A percentile compares a stretch with the other conserved stretches of the same genome.
Evolutionary conservation across 2,113 vertebrate species (phyloP).

Genomic region (Macaca fascicularis): DNA sequence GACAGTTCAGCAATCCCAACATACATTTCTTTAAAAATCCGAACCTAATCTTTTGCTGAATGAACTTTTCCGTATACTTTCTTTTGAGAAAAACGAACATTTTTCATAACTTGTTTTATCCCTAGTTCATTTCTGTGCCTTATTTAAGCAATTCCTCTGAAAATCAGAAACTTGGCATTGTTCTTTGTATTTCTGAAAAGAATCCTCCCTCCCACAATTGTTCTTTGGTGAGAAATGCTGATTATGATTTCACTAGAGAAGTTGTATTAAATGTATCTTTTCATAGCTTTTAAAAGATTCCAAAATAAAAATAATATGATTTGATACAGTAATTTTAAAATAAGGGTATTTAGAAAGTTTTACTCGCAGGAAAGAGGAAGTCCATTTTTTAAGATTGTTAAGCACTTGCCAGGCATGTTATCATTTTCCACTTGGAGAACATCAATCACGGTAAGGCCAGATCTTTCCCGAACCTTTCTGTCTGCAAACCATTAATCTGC

Average conservation of each 20-base stretch:
- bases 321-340: slow-evolving; percentile 60
- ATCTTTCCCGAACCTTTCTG: slow-evolving; percentile 37
- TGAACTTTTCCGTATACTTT: neutral
- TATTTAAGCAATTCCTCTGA: slow-evolving; percentile 63
- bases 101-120: slow-evolving; percentile 42
- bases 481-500: slow-evolving; percentile 48
- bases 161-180: slow-evolving; percentile 70
- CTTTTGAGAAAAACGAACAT: slow-evolving; percentile 44
- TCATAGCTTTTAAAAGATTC: slow-evolving; percentile 57
- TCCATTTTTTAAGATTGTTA: neutral
- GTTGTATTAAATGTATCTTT: slow-evolving; percentile 61
- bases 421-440: slow-evolving; percentile 33
- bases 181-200: slow-evolving; percentile 72
- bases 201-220: slow-evolving; percentile 73
- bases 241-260: slow-evolving; percentile 48
- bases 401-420: slow-evolving; percentile 33
- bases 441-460: slow-evolving; percentile 36
- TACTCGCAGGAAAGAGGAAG: neutral
- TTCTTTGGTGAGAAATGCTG: slow-evolving; percentile 60
- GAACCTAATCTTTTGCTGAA: neutral
- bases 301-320: slow-evolving; percentile 61
- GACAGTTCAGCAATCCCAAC: neutral
- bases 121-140: slow-evolving; percentile 59
- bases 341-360: slow-evolving; percentile 43
- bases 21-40: neutral